These are phyloP conservation scores for Furcula furcula DNA, from an alignment of 2,888 invertebrate species.

Conservation along the genomic window DNA sequence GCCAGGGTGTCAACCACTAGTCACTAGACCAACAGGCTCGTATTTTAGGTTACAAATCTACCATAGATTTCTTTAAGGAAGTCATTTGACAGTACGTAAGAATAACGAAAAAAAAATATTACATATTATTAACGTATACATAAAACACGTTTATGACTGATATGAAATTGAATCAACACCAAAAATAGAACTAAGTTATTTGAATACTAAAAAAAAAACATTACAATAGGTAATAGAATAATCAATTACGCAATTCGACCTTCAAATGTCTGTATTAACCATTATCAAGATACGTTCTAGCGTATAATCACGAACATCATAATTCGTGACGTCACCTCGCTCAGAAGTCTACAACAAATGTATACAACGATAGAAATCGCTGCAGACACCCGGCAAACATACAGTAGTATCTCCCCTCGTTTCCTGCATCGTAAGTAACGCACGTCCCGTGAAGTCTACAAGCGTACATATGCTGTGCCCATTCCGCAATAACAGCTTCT, in stretches of 20 bases:
- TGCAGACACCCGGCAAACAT: conserved; percentile 57
- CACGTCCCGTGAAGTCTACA: conserved; percentile 57
- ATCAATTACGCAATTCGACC: conserved; percentile 11
- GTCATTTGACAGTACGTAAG: no score
- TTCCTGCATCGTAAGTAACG: conserved; percentile 71
- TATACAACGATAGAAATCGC: conserved; percentile 63
- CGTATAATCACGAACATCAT: conserved; percentile 48
- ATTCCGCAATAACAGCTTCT: conserved; percentile 28
- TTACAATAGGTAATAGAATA: neutral
- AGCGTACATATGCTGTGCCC: conserved; percentile 33
- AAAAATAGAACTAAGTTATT: no score
- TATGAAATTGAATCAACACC: neutral
- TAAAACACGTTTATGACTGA: no score
- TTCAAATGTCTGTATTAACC: conserved; percentile 22
- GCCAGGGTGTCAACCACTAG: no score
- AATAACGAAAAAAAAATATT: no score
- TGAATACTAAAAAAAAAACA: neutral
- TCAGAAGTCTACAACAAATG: conserved; percentile 48
- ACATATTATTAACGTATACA: no score
- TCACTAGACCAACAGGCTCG: no score
- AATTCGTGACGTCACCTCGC: conserved; percentile 51
- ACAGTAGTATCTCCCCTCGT: conserved; percentile 67
- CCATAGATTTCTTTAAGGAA: no score
- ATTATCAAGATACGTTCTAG: conserved; percentile 27
- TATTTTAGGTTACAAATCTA: no score